Conservation (phyloP, 2,888 invertebrate genomes). For the Drosophila aldrichi region DNA sequence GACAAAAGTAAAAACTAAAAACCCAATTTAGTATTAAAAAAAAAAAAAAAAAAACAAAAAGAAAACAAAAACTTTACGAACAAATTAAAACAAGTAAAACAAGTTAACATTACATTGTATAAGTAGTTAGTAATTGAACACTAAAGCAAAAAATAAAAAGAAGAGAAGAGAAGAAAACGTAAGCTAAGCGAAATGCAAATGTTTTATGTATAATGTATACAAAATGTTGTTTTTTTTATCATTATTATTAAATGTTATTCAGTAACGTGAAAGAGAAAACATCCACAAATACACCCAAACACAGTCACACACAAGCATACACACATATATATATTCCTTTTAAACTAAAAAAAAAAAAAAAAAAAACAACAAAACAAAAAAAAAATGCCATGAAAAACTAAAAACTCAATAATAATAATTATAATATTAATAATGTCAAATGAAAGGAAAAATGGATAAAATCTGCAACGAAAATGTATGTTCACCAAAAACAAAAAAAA, state of each 20-base stretch:
- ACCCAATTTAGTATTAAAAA: constrained; percentile 52
- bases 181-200: constrained; percentile 48
- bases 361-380: neutral
- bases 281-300: constrained; percentile 1
- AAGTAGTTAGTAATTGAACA: constrained; percentile 84
- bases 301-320: constrained; percentile 22
- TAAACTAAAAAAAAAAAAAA: constrained; percentile 37
- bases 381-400: constrained; percentile 35
- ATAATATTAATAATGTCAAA: constrained; percentile 21
- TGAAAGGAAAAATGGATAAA: constrained; percentile 20
- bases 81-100: constrained; percentile 84
- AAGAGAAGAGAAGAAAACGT: constrained; percentile 16
- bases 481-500: constrained; percentile 20
- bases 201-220: constrained; percentile 71
- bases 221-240: constrained; percentile 65
- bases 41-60: constrained; percentile 31
- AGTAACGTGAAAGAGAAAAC: constrained; percentile 51
- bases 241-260: constrained; percentile 65
- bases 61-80: constrained; percentile 72
- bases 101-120: constrained; percentile 85
- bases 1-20: constrained; percentile 8
- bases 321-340: constrained; percentile 51
- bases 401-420: constrained; percentile 7
- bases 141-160: constrained; percentile 46
- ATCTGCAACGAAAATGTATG: constrained; percentile 34